Percentiles rank a stretch among this genome's conserved stretches.
phyloP scores from a whole-genome alignment of 2,888 invertebrate species.

The Ormyrus pomaceus region DNA sequence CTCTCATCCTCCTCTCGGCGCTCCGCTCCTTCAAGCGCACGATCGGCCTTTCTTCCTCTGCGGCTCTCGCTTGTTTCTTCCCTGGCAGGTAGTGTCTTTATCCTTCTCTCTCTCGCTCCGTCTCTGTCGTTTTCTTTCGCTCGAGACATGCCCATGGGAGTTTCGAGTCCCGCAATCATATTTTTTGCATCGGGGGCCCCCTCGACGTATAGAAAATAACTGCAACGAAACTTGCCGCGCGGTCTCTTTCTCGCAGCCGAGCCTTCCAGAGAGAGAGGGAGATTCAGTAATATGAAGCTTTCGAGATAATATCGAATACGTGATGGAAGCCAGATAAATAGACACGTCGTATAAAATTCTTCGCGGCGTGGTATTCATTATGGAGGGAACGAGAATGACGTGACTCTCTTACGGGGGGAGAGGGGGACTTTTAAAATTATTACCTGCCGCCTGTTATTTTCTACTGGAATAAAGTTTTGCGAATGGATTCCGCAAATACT shows the following conservation, averaged over 20 bases:
- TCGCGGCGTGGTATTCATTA: slow-evolving; percentile 43
- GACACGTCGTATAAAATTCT: slow-evolving; percentile 48
- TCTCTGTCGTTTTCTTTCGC: slow-evolving; percentile 57
- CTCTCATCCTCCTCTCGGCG: slow-evolving; percentile 52
- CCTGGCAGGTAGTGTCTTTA: slow-evolving; percentile 55
- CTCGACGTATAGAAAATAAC: slow-evolving; percentile 62
- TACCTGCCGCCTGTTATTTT: slow-evolving; percentile 15
- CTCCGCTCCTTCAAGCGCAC: slow-evolving; percentile 53
- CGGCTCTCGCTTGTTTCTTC: slow-evolving; percentile 45
- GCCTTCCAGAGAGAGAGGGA: not conserved
- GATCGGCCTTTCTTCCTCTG: slow-evolving; percentile 44
- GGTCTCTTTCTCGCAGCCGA: not conserved
- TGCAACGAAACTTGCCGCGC: slow-evolving; percentile 58
- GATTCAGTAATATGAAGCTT: slow-evolving; percentile 58
- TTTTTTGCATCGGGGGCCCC: slow-evolving; percentile 65
- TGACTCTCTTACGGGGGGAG: not conserved
- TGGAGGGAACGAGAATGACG: slow-evolving; percentile 18
- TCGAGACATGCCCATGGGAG: slow-evolving; percentile 62
- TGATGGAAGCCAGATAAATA: slow-evolving; percentile 59
- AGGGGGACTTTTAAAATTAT: slow-evolving; percentile 18
- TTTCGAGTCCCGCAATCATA: slow-evolving; percentile 66
- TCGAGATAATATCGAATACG: slow-evolving; percentile 61
- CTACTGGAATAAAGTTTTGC: slow-evolving; percentile 8
- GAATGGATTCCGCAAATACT: slow-evolving; percentile 27
- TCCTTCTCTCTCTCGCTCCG: slow-evolving; percentile 57